phyloP scores from a whole-genome alignment of 2,888 invertebrate species.

The Therioaphis trifolii region DNA sequence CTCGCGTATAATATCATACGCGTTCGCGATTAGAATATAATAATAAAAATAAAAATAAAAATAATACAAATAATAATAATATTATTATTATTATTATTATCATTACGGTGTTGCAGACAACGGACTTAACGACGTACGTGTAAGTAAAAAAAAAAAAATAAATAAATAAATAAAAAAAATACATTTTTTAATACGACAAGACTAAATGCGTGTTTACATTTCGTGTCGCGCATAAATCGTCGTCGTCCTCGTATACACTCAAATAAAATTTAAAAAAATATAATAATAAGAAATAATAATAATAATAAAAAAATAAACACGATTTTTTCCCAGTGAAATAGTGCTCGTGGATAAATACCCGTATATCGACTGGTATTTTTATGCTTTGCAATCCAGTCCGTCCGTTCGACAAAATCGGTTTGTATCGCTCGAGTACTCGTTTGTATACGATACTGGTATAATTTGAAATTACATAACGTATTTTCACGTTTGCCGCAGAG shows the following conservation, averaged over 20 bases:
- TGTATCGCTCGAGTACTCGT: too few relatives aligned
- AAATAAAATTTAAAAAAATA: neutral
- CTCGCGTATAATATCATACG: neutral
- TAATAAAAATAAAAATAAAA: neutral
- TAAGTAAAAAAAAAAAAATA: neutral
- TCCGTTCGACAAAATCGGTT: too few relatives aligned
- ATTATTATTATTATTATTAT: neutral
- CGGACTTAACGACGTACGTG: neutral
- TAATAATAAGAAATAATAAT: too few relatives aligned
- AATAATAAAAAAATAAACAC: neutral
- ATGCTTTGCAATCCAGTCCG: too few relatives aligned
- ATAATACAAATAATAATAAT: too few relatives aligned
- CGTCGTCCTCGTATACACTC: neutral
- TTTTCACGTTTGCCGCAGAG: too few relatives aligned
- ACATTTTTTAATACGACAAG: neutral
- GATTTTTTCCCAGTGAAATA: too few relatives aligned
- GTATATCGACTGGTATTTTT: slow-evolving; percentile 5
- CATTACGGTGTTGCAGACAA: too few relatives aligned
- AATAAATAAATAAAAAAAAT: too few relatives aligned
- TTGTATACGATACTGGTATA: too few relatives aligned
- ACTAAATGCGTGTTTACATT: slow-evolving; percentile 3
- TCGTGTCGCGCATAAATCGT: slow-evolving; percentile 1
- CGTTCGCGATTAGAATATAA: neutral
- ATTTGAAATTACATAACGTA: too few relatives aligned
- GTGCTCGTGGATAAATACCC: too few relatives aligned